These are phyloP conservation scores for Festucalex cinctus DNA, from an alignment of 2,113 vertebrate genomes.

Conservation along the genomic window DNA sequence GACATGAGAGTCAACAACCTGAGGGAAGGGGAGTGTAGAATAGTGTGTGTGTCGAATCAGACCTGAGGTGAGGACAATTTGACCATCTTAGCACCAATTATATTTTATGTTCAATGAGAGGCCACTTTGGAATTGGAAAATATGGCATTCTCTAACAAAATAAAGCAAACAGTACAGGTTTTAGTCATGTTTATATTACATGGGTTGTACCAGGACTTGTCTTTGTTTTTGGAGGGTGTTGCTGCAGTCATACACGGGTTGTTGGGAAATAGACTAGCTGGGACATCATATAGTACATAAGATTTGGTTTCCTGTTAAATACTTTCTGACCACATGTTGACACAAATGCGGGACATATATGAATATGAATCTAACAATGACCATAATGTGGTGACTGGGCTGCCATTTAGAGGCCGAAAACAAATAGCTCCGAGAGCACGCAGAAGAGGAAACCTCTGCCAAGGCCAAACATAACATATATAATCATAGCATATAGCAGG, in stretches of 20 bases:
- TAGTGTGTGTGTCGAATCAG: background rate
- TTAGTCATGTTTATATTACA: background rate
- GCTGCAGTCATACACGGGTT: background rate
- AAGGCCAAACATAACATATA: too few species aligned
- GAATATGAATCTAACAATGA: background rate
- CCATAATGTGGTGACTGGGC: background rate
- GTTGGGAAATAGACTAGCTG: background rate
- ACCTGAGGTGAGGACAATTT: background rate
- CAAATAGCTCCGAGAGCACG: background rate
- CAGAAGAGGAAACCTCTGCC: background rate
- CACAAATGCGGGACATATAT: background rate
- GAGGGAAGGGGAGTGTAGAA: conserved; percentile 3
- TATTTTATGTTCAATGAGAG: too few species aligned
- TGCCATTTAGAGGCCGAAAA: background rate
- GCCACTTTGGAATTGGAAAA: background rate
- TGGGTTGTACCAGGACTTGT: too few species aligned
- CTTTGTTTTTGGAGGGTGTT: too few species aligned
- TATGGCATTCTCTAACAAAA: background rate
- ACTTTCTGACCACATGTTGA: background rate
- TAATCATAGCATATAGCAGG: too few species aligned
- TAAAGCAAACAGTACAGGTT: background rate
- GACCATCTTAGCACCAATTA: background rate
- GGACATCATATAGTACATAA: background rate
- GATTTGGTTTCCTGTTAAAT: background rate
- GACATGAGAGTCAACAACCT: conserved; percentile 34